These are phyloP conservation scores for Dendroctonus valens DNA, from an alignment of 1,140 invertebrate species.

Conservation along the genomic window DNA sequence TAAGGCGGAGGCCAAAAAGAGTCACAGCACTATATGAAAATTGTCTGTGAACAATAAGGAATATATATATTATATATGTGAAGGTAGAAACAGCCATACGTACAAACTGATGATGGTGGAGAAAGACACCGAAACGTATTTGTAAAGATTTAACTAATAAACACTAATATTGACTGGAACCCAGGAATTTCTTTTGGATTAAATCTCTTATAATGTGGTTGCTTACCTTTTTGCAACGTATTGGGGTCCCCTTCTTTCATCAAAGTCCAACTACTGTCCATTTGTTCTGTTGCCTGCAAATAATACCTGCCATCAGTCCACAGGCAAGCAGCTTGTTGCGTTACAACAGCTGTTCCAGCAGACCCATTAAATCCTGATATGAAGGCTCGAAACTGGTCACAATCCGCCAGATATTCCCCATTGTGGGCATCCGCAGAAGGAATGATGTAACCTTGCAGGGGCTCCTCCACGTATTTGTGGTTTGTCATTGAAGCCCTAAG, in stretches of 20 bases:
- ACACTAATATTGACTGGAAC: neutral
- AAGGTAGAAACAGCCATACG: neutral
- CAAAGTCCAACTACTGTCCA: conserved; percentile 62
- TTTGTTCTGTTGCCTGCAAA: conserved; percentile 63
- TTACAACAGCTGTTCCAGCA: conserved; percentile 86
- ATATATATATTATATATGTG: no score
- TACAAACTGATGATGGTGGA: neutral
- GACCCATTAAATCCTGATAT: conserved; percentile 88
- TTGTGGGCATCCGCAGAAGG: conserved; percentile 80
- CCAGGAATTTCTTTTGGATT: neutral
- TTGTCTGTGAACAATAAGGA: conserved; percentile 10
- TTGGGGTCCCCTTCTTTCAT: conserved; percentile 64
- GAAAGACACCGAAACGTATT: neutral
- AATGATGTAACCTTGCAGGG: conserved; percentile 77
- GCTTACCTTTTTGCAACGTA: conserved; percentile 43
- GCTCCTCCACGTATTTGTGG: conserved; percentile 38
- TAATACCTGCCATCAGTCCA: conserved; percentile 98
- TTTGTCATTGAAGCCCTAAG: conserved; percentile 45
- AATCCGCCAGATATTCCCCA: conserved; percentile 87
- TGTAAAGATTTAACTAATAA: no score
- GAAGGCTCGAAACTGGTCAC: conserved; percentile 80
- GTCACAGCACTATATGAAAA: conserved; percentile 65
- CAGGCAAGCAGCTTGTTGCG: conserved; percentile 72
- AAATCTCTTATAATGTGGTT: neutral
- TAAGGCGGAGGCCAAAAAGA: conserved; percentile 80